A percentile compares a stretch with the other conserved stretches of the same genome.
phyloP scores from a whole-genome alignment of 1,140 invertebrate species.

The Pseudomyrmex concolor region DNA sequence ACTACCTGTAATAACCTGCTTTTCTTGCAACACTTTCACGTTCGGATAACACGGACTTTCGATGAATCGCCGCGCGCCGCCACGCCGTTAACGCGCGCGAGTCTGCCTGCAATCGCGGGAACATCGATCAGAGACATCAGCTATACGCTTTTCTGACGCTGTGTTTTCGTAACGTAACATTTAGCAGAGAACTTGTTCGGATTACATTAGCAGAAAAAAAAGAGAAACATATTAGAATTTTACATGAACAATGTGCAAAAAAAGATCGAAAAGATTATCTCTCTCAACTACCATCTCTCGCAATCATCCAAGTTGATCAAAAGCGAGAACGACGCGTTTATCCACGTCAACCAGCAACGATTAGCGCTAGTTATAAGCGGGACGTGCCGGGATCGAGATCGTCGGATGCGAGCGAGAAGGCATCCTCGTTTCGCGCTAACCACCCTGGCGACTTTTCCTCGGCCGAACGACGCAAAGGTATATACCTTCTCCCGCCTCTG shows the following conservation, averaged over 20 bases:
- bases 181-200: too few relatives aligned
- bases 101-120: not conserved
- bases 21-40: constrained; percentile 71
- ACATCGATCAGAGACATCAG: constrained; percentile 28
- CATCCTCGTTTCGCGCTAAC: constrained; percentile 34
- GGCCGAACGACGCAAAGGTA: constrained; percentile 1
- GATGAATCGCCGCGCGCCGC: constrained; percentile 46
- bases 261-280: not conserved
- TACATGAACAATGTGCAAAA: not conserved
- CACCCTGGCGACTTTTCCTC: constrained; percentile 52
- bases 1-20: constrained; percentile 72
- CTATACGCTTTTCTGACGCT: not conserved
- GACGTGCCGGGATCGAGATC: constrained; percentile 1
- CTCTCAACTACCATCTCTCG: too few relatives aligned
- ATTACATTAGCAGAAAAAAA: too few relatives aligned
- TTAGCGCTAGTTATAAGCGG: constrained; percentile 41
- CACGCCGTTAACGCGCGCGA: constrained; percentile 44
- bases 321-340: constrained; percentile 36
- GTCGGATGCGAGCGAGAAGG: constrained; percentile 2
- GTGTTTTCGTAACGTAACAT: not conserved
- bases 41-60: constrained; percentile 65
- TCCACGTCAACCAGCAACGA: constrained; percentile 9
- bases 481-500: constrained; percentile 1
- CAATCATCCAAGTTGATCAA: not conserved
- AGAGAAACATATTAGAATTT: too few relatives aligned